A percentile compares a stretch with the other conserved stretches of the same genome.
These are phyloP conservation scores for Epizoanthus ramosus DNA, from an alignment of 92 coral and sea anemone species.

Conservation along the genomic window DNA sequence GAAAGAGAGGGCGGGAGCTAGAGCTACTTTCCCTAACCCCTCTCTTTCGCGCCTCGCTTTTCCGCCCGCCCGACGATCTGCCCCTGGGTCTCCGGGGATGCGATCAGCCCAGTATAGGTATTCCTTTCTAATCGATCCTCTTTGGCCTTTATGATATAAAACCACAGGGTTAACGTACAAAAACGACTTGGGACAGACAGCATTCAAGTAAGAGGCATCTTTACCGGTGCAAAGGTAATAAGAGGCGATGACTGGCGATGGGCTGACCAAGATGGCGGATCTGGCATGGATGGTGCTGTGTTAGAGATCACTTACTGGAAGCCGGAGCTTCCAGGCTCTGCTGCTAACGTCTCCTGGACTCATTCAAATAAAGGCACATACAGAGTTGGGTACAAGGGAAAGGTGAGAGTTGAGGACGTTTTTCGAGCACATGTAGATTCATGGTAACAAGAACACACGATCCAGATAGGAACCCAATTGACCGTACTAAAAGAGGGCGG, in stretches of 20 bases:
- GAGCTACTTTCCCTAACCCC: no score
- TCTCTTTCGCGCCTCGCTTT: no score
- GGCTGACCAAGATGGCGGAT: conserved; percentile 28
- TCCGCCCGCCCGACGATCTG: no score
- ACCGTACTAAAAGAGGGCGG: no score
- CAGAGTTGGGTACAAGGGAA: conserved; percentile 27
- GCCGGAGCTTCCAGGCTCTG: conserved; percentile 9
- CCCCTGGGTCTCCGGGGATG: no score
- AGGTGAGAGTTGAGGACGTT: neutral
- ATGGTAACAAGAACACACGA: no score
- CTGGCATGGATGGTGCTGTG: neutral
- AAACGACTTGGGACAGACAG: conserved; percentile 6
- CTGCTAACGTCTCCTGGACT: conserved; percentile 13
- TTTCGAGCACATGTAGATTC: no score
- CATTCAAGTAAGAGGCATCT: conserved; percentile 17
- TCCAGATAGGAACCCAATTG: no score
- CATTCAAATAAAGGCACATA: conserved; percentile 2
- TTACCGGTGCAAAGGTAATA: conserved; percentile 8
- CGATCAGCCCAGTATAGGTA: neutral
- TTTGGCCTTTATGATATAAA: neutral
- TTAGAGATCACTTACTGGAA: conserved; percentile 11
- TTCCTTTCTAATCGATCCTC: neutral
- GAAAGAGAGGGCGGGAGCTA: no score
- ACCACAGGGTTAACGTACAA: neutral
- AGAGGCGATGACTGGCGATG: conserved; percentile 21